phyloP scores from a whole-genome alignment of 2,888 invertebrate species.

The Autographa pulchrina region DNA sequence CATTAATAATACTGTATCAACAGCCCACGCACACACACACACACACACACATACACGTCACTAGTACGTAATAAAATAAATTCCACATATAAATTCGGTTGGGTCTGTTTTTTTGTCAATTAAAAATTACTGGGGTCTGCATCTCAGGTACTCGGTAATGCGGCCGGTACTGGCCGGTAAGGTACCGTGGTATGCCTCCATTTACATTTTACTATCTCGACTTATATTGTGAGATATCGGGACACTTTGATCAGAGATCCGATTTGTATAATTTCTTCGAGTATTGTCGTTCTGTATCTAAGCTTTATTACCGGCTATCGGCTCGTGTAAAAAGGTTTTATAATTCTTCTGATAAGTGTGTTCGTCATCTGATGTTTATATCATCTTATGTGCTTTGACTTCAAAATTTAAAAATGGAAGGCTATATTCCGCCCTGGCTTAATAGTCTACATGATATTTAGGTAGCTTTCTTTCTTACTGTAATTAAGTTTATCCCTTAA shows the following conservation, averaged over 20 bases:
- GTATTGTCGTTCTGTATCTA: constrained; percentile 1
- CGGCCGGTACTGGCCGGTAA: constrained; percentile 20
- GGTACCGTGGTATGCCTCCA: constrained; percentile 47
- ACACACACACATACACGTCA: constrained; percentile 69
- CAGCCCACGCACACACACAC: constrained; percentile 60
- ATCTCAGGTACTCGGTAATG: constrained; percentile 79
- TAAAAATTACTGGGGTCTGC: constrained; percentile 83
- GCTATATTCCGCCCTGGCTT: background rate
- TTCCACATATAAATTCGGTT: constrained; percentile 83
- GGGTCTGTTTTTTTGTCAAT: constrained; percentile 87
- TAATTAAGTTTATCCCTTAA: too few species aligned
- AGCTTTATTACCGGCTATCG: background rate
- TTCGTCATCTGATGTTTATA: background rate
- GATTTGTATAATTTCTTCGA: background rate
- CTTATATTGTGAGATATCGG: constrained; percentile 48
- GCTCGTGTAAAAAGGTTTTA: constrained; percentile 1
- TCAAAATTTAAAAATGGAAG: background rate
- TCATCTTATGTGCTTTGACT: background rate
- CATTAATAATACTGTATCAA: constrained; percentile 69
- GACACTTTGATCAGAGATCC: constrained; percentile 32
- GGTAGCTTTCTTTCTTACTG: background rate
- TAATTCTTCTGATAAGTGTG: background rate
- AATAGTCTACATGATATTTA: background rate
- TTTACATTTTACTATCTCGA: constrained; percentile 55
- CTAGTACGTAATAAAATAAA: constrained; percentile 84